Percentiles rank a stretch among this genome's conserved stretches.
phyloP scores from a whole-genome alignment of 2,888 invertebrate species.

The Drosophila cyrtoloma region DNA sequence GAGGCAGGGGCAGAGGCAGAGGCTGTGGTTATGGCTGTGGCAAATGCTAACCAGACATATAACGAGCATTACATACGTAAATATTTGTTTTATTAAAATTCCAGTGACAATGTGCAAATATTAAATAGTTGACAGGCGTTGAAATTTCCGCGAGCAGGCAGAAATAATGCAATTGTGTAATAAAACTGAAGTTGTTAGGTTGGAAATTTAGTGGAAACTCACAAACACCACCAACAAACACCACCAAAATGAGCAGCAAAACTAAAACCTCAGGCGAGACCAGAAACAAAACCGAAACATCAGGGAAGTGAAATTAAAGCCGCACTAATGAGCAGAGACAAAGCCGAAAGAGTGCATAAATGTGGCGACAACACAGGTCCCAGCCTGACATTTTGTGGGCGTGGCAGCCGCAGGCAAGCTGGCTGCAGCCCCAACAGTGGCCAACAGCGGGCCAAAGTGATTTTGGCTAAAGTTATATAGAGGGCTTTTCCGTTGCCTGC shows the following conservation, averaged over 20 bases:
- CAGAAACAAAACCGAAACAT: slow-evolving; percentile 38
- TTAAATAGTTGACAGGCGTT: slow-evolving; percentile 58
- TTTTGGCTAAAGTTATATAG: slow-evolving; percentile 74
- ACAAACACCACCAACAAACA: slow-evolving; percentile 26
- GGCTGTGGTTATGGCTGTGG: background rate
- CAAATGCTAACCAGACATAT: slow-evolving; percentile 12
- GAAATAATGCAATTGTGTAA: slow-evolving; percentile 69
- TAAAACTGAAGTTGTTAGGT: slow-evolving; percentile 58
- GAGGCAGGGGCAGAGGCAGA: background rate
- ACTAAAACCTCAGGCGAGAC: slow-evolving; percentile 31
- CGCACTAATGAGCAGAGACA: slow-evolving; percentile 80
- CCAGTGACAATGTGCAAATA: slow-evolving; percentile 51
- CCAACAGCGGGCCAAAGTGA: slow-evolving; percentile 63
- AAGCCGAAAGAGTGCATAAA: slow-evolving; percentile 67
- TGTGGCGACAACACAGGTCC: slow-evolving; percentile 39
- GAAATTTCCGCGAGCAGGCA: slow-evolving; percentile 16
- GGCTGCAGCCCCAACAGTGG: slow-evolving; percentile 8
- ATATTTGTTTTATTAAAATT: slow-evolving; percentile 54
- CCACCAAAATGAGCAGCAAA: slow-evolving; percentile 19
- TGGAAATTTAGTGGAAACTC: slow-evolving; percentile 54
- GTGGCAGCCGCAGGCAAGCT: slow-evolving; percentile 34
- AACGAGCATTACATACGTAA: background rate
- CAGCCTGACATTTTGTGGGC: slow-evolving; percentile 15
- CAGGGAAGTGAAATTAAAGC: slow-evolving; percentile 72
- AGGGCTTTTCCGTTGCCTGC: slow-evolving; percentile 36